These are phyloP conservation scores for Mythimna ferrago DNA, from an alignment of 2,888 invertebrate species.

Conservation along the genomic window DNA sequence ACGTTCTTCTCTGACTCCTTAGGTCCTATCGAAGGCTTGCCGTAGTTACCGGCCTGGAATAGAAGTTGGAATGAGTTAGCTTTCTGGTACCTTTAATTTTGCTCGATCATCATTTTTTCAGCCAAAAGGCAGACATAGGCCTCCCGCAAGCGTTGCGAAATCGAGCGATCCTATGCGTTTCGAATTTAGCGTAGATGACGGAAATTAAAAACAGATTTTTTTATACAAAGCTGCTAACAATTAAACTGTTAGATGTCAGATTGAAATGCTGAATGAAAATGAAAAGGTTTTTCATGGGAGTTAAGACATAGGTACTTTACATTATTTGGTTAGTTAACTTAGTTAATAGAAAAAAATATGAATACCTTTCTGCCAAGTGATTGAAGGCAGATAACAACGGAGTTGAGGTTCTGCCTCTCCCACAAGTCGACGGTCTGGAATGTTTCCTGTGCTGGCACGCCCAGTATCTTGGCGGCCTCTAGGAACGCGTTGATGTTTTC, in stretches of 20 bases:
- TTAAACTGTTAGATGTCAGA: neutral
- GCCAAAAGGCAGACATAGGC: neutral
- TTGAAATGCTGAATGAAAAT: neutral
- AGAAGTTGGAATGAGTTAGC: slow-evolving; percentile 14
- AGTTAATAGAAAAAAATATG: neutral
- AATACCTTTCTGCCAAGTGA: slow-evolving; percentile 98
- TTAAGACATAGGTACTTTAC: neutral
- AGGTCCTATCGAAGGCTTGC: slow-evolving; percentile 97
- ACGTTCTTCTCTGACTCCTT: slow-evolving; percentile 99
- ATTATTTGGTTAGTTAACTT: no score
- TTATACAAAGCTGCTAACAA: neutral
- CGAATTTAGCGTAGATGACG: neutral
- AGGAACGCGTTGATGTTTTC: slow-evolving; percentile 99
- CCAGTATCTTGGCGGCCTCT: slow-evolving; percentile 95
- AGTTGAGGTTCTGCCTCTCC: slow-evolving; percentile 98
- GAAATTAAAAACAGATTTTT: neutral
- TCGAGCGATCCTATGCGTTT: no score
- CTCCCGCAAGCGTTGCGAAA: neutral
- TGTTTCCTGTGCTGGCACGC: slow-evolving; percentile 98
- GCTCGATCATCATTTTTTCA: neutral
- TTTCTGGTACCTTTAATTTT: neutral
- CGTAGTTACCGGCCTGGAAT: slow-evolving; percentile 94
- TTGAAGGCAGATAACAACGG: slow-evolving; percentile 98
- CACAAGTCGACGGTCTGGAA: slow-evolving; percentile 99
- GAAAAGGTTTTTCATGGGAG: neutral